phyloP scores from a whole-genome alignment of 2,113 vertebrate species.

The Scatophagus argus region DNA sequence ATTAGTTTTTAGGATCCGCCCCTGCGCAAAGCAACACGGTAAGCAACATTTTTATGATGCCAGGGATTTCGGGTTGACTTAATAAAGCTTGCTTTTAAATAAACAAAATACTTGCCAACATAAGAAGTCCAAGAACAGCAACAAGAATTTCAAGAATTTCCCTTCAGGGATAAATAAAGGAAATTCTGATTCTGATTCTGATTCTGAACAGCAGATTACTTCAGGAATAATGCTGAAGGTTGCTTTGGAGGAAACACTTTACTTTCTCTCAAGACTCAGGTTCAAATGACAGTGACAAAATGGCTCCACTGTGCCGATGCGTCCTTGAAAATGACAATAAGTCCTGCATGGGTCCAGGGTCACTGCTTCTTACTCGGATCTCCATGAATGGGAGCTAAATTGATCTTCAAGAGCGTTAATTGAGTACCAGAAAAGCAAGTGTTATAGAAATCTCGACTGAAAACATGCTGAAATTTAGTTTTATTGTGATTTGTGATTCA shows the following conservation, averaged over 20 bases:
- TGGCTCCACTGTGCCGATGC: neutral
- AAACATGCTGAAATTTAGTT: neutral
- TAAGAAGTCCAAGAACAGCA: neutral
- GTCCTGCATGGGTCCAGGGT: slow-evolving; percentile 7
- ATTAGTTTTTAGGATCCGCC: slow-evolving; percentile 21
- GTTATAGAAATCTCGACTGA: neutral
- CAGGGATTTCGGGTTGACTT: slow-evolving; percentile 67
- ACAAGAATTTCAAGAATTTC: too few relatives aligned
- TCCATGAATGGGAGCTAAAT: neutral
- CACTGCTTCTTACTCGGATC: slow-evolving; percentile 1
- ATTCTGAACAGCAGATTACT: slow-evolving; percentile 16
- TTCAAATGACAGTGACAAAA: slow-evolving; percentile 14
- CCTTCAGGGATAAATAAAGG: too few relatives aligned
- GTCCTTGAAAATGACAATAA: slow-evolving; percentile 34
- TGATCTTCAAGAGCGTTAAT: neutral
- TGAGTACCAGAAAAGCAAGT: neutral
- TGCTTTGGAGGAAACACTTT: slow-evolving; percentile 28
- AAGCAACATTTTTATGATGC: slow-evolving; percentile 74
- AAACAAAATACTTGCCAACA: slow-evolving; percentile 15
- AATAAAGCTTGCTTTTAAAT: slow-evolving; percentile 64
- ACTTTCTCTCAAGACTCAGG: slow-evolving; percentile 19
- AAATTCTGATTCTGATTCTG: too few relatives aligned
- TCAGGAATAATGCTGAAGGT: neutral
- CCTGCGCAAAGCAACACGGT: slow-evolving; percentile 26
- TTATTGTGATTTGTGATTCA: slow-evolving; percentile 21